A percentile compares a stretch with the other conserved stretches of the same genome.
These are phyloP conservation scores for Naso thynnoides DNA, from an alignment of 2,797 vertebrate genomes.

Conservation along the genomic window DNA sequence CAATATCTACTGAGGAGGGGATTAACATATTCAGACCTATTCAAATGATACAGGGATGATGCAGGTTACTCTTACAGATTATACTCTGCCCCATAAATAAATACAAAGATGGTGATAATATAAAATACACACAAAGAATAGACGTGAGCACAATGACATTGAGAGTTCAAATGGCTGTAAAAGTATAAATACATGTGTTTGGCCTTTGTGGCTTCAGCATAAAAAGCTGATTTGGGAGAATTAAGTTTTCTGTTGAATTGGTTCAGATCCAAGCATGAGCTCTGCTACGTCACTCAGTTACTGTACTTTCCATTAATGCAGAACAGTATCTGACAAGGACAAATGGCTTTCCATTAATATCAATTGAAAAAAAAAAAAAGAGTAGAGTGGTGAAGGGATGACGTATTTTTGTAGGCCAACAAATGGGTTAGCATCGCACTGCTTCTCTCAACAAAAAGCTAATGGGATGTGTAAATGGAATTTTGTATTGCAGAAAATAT, in stretches of 20 bases:
- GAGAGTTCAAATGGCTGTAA: constrained; percentile 64
- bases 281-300: constrained; percentile 5
- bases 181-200: constrained; percentile 48
- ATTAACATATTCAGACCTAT: constrained; percentile 82
- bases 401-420: too few relatives aligned
- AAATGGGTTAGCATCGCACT: too few relatives aligned
- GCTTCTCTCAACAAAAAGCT: too few relatives aligned
- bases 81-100: constrained; percentile 73
- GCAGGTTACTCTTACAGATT: constrained; percentile 76
- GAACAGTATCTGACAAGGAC: not conserved
- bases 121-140: constrained; percentile 60
- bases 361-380: too few relatives aligned
- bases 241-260: constrained; percentile 26
- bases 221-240: constrained; percentile 49
- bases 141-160: constrained; percentile 71
- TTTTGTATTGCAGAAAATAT: too few relatives aligned
- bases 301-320: constrained; percentile 11
- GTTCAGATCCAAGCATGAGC: constrained; percentile 22
- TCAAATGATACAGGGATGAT: constrained; percentile 74
- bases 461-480: too few relatives aligned
- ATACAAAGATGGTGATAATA: constrained; percentile 72
- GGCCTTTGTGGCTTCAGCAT: constrained; percentile 30
- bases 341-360: not conserved
- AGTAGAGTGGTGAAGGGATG: too few relatives aligned
- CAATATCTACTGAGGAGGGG: constrained; percentile 73